phyloP scores from a whole-genome alignment of 2,797 vertebrate genomes.

The Petrocephalus sullivani region DNA sequence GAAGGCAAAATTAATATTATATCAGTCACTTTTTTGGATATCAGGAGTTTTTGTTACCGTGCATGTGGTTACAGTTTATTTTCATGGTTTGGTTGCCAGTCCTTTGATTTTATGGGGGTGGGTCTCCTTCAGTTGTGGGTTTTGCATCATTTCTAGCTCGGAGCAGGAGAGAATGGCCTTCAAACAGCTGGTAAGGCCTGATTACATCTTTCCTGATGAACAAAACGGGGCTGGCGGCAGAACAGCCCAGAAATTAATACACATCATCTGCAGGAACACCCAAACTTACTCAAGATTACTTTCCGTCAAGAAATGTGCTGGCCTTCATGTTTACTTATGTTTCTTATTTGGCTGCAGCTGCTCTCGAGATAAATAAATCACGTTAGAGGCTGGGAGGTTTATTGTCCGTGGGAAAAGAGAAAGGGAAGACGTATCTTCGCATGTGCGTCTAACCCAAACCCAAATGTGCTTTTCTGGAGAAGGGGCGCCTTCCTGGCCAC shows the following conservation, averaged over 20 bases:
- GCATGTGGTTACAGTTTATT: constrained; percentile 18
- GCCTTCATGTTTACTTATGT: constrained; percentile 73
- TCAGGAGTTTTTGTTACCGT: neutral
- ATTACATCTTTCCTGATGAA: constrained; percentile 25
- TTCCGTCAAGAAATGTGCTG: constrained; percentile 38
- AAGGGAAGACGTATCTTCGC: constrained; percentile 66
- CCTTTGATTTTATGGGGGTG: constrained; percentile 11
- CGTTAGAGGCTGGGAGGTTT: constrained; percentile 61
- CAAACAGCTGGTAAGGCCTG: constrained; percentile 9
- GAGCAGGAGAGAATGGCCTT: neutral
- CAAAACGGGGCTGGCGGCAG: neutral
- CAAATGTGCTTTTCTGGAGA: constrained; percentile 64
- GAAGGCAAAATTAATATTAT: neutral
- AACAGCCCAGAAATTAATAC: constrained; percentile 18
- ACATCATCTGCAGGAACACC: constrained; percentile 27
- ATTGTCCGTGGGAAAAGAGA: constrained; percentile 65
- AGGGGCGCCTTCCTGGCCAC: constrained; percentile 55
- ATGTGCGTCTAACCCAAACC: constrained; percentile 69
- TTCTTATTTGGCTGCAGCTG: constrained; percentile 71
- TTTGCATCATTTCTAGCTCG: constrained; percentile 17
- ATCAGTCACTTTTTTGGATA: neutral
- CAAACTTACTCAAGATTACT: constrained; percentile 30
- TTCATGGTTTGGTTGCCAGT: neutral
- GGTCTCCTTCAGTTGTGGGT: neutral
- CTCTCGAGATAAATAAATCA: constrained; percentile 71